These are phyloP conservation scores for Maconellicoccus hirsutus DNA, from an alignment of 1,140 invertebrate species.

Conservation along the genomic window DNA sequence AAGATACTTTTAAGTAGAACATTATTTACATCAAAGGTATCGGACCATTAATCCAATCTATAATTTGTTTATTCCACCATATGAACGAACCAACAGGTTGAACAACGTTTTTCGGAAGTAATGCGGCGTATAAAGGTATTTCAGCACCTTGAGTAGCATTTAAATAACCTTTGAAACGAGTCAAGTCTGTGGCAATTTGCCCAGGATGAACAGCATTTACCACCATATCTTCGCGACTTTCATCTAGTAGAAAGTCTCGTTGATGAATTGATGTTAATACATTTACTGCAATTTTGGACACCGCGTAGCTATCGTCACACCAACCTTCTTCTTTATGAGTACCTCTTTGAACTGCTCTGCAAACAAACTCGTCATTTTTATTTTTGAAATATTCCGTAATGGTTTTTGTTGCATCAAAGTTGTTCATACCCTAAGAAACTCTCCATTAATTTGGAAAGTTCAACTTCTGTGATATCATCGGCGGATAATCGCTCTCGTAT, in stretches of 20 bases:
- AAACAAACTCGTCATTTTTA: too few species aligned
- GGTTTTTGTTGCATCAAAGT: conserved; percentile 25
- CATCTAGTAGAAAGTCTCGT: conserved; percentile 37
- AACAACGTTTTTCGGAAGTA: conserved; percentile 23
- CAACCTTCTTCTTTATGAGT: conserved; percentile 39
- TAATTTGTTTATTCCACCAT: conserved; percentile 22
- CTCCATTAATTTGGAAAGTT: conserved; percentile 47
- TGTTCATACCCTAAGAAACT: conserved; percentile 44
- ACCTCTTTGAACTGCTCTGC: conserved; percentile 26
- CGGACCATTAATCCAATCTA: conserved; percentile 2
- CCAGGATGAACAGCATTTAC: conserved; percentile 55
- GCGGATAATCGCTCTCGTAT: conserved; percentile 41
- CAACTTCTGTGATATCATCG: conserved; percentile 41
- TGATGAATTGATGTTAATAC: conserved; percentile 54
- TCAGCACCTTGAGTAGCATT: conserved; percentile 30
- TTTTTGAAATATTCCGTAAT: not conserved
- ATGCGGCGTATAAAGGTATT: not conserved
- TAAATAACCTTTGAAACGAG: conserved; percentile 46
- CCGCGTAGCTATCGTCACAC: conserved; percentile 49
- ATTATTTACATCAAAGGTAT: too few species aligned
- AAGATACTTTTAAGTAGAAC: not conserved
- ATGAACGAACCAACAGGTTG: conserved; percentile 16
- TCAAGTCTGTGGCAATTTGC: conserved; percentile 64
- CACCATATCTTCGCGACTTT: conserved; percentile 40
- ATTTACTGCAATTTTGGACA: conserved; percentile 58